Conservation (phyloP, 2,113 vertebrate species). For the Rhinogobius similis region DNA sequence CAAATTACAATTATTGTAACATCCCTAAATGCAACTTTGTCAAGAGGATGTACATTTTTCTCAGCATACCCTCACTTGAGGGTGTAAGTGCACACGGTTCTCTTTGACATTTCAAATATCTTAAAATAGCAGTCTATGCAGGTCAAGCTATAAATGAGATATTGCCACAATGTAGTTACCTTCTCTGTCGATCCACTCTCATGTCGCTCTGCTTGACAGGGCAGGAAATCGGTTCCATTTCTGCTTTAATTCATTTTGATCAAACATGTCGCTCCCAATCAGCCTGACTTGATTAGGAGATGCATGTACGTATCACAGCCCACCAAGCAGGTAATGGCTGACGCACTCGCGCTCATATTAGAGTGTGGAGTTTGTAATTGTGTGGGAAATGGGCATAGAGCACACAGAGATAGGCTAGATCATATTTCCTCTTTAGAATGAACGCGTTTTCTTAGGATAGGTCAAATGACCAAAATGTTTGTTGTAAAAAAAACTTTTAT, state of each 20-base stretch:
- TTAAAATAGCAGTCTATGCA: conserved; percentile 27
- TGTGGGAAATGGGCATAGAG: not conserved
- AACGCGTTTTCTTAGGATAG: not conserved
- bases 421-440: not conserved
- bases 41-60: not conserved
- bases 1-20: too few species aligned
- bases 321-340: conserved; percentile 64
- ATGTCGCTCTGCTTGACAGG: conserved; percentile 64
- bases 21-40: not conserved
- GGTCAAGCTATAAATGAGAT: conserved; percentile 54
- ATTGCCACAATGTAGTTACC: conserved; percentile 18
- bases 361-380: conserved; percentile 18
- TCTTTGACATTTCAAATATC: conserved; percentile 1
- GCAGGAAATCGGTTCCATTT: conserved; percentile 74
- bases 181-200: conserved; percentile 23
- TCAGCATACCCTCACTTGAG: not conserved
- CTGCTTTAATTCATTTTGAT: conserved; percentile 76
- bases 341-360: conserved; percentile 53
- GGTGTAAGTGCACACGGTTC: conserved; percentile 1
- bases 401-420: not conserved
- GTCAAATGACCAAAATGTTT: not conserved
- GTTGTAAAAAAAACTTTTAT: too few species aligned
- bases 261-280: conserved; percentile 78
- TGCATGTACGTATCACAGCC: conserved; percentile 61
- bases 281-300: conserved; percentile 67